phyloP scores from a whole-genome alignment of 2,888 invertebrate genomes.

The Nymphalis urticae region DNA sequence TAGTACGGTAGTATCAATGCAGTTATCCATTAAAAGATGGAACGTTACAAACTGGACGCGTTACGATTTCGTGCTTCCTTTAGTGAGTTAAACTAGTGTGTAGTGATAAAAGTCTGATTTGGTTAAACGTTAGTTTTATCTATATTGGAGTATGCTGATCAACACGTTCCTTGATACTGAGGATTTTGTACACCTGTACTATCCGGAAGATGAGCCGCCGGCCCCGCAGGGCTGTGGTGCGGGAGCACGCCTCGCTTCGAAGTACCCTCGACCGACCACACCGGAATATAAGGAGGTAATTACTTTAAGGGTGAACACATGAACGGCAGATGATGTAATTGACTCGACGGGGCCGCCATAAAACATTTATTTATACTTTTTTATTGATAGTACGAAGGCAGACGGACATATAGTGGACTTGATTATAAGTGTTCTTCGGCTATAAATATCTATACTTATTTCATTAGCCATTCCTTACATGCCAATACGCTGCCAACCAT shows the following conservation, averaged over 20 bases:
- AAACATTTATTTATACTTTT: slow-evolving; percentile 7
- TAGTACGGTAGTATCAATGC: slow-evolving; percentile 42
- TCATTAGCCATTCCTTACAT: background rate
- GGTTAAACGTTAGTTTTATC: slow-evolving; percentile 64
- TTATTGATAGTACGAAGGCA: slow-evolving; percentile 7
- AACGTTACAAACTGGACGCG: slow-evolving; percentile 62
- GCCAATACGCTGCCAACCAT: background rate
- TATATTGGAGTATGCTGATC: slow-evolving; percentile 74
- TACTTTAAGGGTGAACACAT: too few species aligned
- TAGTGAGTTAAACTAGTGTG: slow-evolving; percentile 67
- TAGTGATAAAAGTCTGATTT: slow-evolving; percentile 44
- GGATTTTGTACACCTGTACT: slow-evolving; percentile 79
- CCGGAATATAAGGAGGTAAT: slow-evolving; percentile 72
- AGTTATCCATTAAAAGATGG: slow-evolving; percentile 58
- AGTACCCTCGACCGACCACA: slow-evolving; percentile 71
- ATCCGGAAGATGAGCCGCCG: slow-evolving; percentile 74
- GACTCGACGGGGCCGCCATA: background rate
- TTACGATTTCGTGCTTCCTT: slow-evolving; percentile 70
- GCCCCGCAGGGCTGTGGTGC: slow-evolving; percentile 71
- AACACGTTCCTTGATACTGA: slow-evolving; percentile 80
- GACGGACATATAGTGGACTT: too few species aligned
- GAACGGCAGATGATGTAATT: too few species aligned
- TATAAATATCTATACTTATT: too few species aligned
- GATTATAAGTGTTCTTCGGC: too few species aligned
- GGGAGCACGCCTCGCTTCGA: slow-evolving; percentile 74